A percentile compares a stretch with the other conserved stretches of the same genome.
Conservation (phyloP, 2,797 vertebrate genomes). For the Danio jaintianensis region DNA sequence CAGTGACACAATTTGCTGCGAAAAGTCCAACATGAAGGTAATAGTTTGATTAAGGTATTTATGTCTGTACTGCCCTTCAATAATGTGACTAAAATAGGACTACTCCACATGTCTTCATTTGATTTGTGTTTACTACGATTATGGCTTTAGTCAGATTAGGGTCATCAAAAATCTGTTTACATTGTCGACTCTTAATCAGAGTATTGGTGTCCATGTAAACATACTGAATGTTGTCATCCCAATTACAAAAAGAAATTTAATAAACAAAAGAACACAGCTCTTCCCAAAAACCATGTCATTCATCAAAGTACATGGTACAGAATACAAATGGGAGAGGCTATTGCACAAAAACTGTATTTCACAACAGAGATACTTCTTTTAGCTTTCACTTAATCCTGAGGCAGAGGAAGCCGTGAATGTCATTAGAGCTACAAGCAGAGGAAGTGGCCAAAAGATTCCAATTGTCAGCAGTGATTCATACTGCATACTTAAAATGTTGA, state of each 20-base stretch:
- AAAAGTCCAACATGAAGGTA: too few relatives aligned
- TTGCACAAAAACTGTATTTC: constrained; percentile 4
- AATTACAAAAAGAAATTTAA: not conserved
- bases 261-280: not conserved
- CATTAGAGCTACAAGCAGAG: constrained; percentile 8
- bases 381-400: constrained; percentile 17
- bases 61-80: too few relatives aligned
- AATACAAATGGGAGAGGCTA: not conserved
- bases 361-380: constrained; percentile 12
- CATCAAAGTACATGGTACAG: not conserved
- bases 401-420: constrained; percentile 14
- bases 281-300: not conserved
- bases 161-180: too few relatives aligned
- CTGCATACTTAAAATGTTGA: constrained; percentile 19
- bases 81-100: too few relatives aligned
- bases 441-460: constrained; percentile 9
- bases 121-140: too few relatives aligned
- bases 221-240: not conserved
- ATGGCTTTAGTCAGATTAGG: too few relatives aligned
- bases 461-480: constrained; percentile 17
- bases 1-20: too few relatives aligned
- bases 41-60: too few relatives aligned
- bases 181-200: too few relatives aligned
- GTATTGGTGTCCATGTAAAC: too few relatives aligned
- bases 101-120: too few relatives aligned